Evolutionary conservation across 2,888 invertebrate species (phyloP), one percentile per base, ranked within the genome.

Genomic region (Sphaerophoria taeniata): DNA sequence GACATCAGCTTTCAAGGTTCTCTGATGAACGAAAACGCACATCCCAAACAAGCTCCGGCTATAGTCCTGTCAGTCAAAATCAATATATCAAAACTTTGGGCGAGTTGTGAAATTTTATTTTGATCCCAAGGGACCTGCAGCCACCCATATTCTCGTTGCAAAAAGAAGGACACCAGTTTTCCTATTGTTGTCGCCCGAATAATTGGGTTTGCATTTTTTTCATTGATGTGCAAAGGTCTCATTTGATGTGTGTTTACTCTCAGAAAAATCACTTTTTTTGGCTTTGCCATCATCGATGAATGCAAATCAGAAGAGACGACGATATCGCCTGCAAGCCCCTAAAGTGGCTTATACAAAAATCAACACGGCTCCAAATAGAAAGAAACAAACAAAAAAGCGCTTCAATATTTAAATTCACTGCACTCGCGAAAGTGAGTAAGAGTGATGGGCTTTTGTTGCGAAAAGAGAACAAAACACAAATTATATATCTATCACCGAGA

Each of bases 331-430:
- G 24, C 31, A n/a, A 11, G n/a, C 33, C 36, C 33, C 56, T n/a
- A 14, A 33, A 49, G 33, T 33, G 47, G 9, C 45, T 63, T 1
- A 7, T 33, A 16, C 6, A 63, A 49, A 63, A 63, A 63, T 33
- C 47, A 14, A 43, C 39, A 16, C 24, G 63, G 5, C 36, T 16
- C 24, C 14, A 11, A 0, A 43, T 14, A 12, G 5, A 31, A 36
- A n/a, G 16, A 76, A 58, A 43, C 51, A 55, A 43, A 61, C 6
- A 51, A 34, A 45, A 61, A n/a, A 34, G 4, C 16, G 14, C 16
- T 45, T 53, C 34, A 58, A 60, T 67, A 71, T 71, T 81, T 71
- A 67, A 72, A 81, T 81, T 72, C 71, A 67, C 14, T 65, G 58
- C 65, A 60, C 43, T 55, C 55, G 16, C 33, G 56, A 51, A 67